Evolutionary conservation across 2,888 invertebrate genomes (phyloP).

Genomic region (Clunio marinus): DNA sequence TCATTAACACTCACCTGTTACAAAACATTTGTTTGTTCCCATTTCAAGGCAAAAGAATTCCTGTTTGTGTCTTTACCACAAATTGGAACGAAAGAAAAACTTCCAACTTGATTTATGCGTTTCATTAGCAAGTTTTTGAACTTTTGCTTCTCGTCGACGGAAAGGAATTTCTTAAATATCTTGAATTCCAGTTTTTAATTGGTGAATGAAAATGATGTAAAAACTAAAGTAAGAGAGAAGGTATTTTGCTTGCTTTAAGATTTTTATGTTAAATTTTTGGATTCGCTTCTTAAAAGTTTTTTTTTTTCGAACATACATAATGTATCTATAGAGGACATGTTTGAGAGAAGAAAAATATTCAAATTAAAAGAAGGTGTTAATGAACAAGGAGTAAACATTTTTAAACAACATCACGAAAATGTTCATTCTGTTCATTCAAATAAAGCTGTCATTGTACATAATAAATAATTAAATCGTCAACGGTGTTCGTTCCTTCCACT

Average conservation of each 20-base stretch:
- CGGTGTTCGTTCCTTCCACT: no score
- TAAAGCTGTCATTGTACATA: neutral
- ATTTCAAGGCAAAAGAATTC: neutral
- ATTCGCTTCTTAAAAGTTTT: no score
- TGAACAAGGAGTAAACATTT: conserved; percentile 23
- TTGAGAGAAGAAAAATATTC: neutral
- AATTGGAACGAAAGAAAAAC: neutral
- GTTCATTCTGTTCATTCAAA: neutral
- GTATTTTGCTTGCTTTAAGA: no score
- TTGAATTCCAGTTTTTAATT: conserved; percentile 29
- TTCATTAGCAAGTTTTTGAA: conserved; percentile 7
- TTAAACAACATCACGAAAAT: neutral
- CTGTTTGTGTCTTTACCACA: neutral
- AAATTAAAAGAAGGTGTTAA: conserved; percentile 13
- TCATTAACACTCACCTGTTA: no score
- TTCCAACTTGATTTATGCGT: conserved; percentile 3
- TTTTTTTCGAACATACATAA: no score
- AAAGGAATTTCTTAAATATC: conserved; percentile 11
- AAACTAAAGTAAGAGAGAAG: no score
- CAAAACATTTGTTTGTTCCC: no score
- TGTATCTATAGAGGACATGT: conserved; percentile 4
- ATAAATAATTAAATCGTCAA: neutral
- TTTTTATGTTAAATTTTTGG: no score
- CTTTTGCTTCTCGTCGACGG: no score
- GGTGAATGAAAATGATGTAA: conserved; percentile 30